phyloP scores from a whole-genome alignment of 2,113 vertebrate genomes.

The Motacilla alba region DNA sequence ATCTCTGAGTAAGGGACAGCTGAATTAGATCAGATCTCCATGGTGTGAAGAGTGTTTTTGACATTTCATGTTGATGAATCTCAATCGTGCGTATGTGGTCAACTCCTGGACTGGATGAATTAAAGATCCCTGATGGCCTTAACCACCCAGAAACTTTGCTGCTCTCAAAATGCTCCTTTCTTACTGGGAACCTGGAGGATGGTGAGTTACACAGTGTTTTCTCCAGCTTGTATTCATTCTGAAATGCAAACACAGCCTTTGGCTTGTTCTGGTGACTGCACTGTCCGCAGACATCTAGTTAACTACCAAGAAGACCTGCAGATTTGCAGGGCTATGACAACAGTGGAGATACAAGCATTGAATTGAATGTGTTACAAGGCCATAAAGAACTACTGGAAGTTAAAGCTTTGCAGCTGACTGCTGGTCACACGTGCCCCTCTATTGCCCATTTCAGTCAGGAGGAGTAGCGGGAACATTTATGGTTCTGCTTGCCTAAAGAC shows the following conservation, averaged over 20 bases:
- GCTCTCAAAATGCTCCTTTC: not conserved
- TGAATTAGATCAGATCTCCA: not conserved
- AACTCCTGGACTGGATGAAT: not conserved
- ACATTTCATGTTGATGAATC: not conserved
- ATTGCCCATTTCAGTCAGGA: not conserved
- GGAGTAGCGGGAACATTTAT: not conserved
- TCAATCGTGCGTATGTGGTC: fast-evolving
- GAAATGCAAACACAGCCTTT: not conserved
- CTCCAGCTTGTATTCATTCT: not conserved
- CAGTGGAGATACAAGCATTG: not conserved
- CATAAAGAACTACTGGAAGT: not conserved
- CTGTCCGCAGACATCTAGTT: not conserved
- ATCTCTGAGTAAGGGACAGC: not conserved
- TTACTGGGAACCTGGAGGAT: not conserved
- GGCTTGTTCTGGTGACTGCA: not conserved
- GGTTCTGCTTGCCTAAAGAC: not conserved
- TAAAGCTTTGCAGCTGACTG: not conserved
- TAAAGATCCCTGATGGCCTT: not conserved
- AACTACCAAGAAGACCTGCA: not conserved
- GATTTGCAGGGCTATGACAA: not conserved
- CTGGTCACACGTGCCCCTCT: not conserved
- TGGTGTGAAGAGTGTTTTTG: not conserved
- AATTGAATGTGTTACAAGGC: not conserved
- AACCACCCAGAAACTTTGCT: not conserved
- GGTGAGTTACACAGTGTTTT: not conserved